These are phyloP conservation scores for fruit fly (Drosophila melanogaster) DNA, from an alignment of 1,140 invertebrate genomes.

Conservation along the genomic window Release_6_plus_ISO1_MT NT_037436.4:2579501-2580000, in stretches of 20 bases:
- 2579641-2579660: constrained; percentile 24
- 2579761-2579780: constrained; percentile 75
- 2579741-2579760: constrained; percentile 33
- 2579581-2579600: constrained; percentile 46
- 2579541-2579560: constrained; percentile 10
- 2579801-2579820: constrained; percentile 44
- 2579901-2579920: too few species aligned
- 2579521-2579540: constrained; percentile 86
- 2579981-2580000: constrained; percentile 77
- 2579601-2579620: constrained; percentile 3
- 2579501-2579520: constrained; percentile 99
- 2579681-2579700: constrained; percentile 9
- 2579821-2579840: constrained; percentile 41
- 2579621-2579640: constrained; percentile 14
- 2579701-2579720: constrained; percentile 19
- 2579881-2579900: neutral
- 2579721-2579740: constrained; percentile 23
- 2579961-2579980: constrained; percentile 78
- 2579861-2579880: constrained; percentile 30
- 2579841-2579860: constrained; percentile 66
- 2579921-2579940: neutral
- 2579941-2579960: constrained; percentile 5
- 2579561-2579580: constrained; percentile 26
- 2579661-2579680: constrained; percentile 15
- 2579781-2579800: constrained; percentile 71